phyloP scores from a whole-genome alignment of 2,888 invertebrate genomes.

The Polyploca ridens region DNA sequence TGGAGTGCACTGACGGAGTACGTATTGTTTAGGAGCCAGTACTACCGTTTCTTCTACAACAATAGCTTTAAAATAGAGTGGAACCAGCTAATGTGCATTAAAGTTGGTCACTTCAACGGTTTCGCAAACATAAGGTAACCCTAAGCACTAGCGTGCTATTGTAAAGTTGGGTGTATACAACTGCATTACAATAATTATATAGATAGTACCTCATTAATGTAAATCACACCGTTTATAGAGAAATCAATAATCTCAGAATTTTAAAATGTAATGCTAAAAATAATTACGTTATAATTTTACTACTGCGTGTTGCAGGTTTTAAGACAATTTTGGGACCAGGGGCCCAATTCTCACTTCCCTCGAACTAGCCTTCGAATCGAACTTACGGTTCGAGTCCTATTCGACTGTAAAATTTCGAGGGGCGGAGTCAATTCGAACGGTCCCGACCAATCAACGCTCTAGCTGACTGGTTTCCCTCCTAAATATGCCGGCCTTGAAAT shows the following conservation, averaged over 20 bases:
- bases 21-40: conserved; percentile 42
- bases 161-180: not conserved
- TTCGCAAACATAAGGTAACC: conserved; percentile 29
- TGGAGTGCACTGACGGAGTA: conserved; percentile 32
- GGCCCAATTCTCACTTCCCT: too few relatives aligned
- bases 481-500: too few relatives aligned
- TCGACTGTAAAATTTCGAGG: too few relatives aligned
- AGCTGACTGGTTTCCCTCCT: too few relatives aligned
- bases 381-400: too few relatives aligned
- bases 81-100: conserved; percentile 28
- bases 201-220: not conserved
- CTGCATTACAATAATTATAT: not conserved
- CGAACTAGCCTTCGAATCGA: too few relatives aligned
- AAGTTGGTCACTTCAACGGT: conserved; percentile 29
- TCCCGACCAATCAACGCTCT: too few relatives aligned
- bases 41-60: conserved; percentile 32
- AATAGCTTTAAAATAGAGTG: conserved; percentile 35
- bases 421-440: too few relatives aligned
- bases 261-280: too few relatives aligned
- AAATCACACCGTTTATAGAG: not conserved
- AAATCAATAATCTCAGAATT: not conserved
- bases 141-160: conserved; percentile 11
- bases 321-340: too few relatives aligned
- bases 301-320: too few relatives aligned
- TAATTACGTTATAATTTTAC: too few relatives aligned